These are phyloP conservation scores for Urocitellus parryii DNA, from an alignment of 2,113 vertebrate genomes.

Conservation along the genomic window DNA sequence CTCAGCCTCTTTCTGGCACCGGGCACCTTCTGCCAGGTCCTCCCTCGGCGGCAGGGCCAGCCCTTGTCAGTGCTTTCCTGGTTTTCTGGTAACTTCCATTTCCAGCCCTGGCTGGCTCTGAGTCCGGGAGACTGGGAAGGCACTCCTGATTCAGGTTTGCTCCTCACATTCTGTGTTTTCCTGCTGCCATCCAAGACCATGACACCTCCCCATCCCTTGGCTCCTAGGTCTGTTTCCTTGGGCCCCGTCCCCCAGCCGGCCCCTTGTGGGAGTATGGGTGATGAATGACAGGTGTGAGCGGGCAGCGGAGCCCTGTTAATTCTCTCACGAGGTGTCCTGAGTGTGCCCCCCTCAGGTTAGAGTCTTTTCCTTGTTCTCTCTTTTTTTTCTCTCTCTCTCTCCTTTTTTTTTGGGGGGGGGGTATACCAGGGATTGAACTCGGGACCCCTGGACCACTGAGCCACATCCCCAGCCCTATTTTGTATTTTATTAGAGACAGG, in stretches of 20 bases:
- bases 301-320: neutral
- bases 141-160: neutral
- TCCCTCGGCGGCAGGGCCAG: neutral
- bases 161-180: neutral
- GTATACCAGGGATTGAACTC: no score
- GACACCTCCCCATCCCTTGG: accelerated
- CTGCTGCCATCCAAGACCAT: neutral
- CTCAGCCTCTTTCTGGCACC: neutral
- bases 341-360: neutral
- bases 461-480: no score
- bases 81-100: neutral
- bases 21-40: neutral
- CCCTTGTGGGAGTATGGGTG: neutral
- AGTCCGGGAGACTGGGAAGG: no score
- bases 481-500: no score
- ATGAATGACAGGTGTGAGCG: neutral
- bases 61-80: neutral
- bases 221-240: neutral
- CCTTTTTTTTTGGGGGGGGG: no score
- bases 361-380: neutral
- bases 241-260: neutral
- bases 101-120: neutral
- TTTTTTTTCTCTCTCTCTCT: neutral
- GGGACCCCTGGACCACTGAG: no score
- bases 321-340: neutral